These are phyloP conservation scores for Hypolimnas misippus DNA, from an alignment of 2,888 invertebrate species.

Conservation along the genomic window DNA sequence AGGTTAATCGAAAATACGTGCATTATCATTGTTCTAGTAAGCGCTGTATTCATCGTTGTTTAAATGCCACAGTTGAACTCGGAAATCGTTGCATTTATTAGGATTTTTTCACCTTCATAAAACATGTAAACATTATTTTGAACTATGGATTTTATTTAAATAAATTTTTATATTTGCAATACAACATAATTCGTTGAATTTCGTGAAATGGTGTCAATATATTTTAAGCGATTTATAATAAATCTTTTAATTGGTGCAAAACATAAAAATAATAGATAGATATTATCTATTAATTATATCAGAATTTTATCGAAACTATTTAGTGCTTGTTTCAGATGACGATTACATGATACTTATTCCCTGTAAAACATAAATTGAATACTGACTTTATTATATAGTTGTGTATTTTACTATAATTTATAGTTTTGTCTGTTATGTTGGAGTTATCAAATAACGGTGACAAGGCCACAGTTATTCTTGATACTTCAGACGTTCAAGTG, in stretches of 20 bases:
- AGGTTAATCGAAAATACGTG: conserved; percentile 1
- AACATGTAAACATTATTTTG: neutral
- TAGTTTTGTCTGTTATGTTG: conserved; percentile 16
- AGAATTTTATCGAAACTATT: too few relatives aligned
- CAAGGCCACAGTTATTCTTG: conserved; percentile 33
- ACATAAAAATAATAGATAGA: too few relatives aligned
- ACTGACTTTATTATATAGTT: neutral
- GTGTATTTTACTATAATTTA: neutral
- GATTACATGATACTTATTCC: neutral
- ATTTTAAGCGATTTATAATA: too few relatives aligned
- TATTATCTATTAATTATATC: too few relatives aligned
- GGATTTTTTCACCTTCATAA: neutral
- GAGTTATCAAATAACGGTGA: conserved; percentile 34
- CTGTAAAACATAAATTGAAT: neutral
- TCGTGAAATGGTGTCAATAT: too few relatives aligned
- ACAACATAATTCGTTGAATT: too few relatives aligned
- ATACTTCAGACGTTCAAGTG: conserved; percentile 30
- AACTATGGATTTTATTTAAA: neutral
- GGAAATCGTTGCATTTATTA: neutral
- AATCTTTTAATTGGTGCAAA: too few relatives aligned
- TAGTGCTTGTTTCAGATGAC: too few relatives aligned
- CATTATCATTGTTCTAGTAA: neutral
- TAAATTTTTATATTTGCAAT: too few relatives aligned
- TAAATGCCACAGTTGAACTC: neutral
- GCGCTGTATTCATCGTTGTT: neutral